Conservation (phyloP, 2,113 vertebrate genomes). For the Platycercus adscitus region DNA sequence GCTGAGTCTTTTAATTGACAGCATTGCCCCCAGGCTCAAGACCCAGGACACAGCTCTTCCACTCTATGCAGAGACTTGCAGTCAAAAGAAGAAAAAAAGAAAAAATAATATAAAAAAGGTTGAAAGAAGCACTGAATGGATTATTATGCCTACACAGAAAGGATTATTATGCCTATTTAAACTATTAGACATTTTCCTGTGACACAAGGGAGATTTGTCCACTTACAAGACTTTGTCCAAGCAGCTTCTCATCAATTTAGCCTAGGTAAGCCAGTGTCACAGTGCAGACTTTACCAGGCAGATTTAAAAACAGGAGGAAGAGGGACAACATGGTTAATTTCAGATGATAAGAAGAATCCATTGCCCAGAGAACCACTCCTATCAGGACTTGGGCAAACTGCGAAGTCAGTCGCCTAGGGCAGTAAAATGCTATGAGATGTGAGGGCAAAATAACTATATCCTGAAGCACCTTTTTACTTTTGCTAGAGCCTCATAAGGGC, state of each 20-base stretch:
- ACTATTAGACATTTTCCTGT: not conserved
- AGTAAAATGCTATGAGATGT: not conserved
- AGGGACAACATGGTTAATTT: not conserved
- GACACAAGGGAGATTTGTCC: not conserved
- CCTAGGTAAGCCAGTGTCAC: not conserved
- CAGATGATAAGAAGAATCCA: not conserved
- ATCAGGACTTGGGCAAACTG: not conserved
- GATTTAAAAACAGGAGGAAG: not conserved
- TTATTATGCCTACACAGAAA: not conserved
- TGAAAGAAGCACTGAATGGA: not conserved
- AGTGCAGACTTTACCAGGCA: not conserved
- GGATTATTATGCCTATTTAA: not conserved
- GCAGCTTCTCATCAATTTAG: not conserved
- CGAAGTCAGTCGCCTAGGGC: fast-evolving
- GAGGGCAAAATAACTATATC: not conserved
- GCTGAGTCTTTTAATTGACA: not conserved
- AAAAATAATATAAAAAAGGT: not conserved
- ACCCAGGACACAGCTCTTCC: not conserved
- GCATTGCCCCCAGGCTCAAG: not conserved
- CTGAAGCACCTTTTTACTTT: not conserved
- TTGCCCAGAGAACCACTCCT: not conserved
- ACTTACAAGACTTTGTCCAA: not conserved
- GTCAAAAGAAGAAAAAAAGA: not conserved
- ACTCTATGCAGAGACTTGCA: not conserved
- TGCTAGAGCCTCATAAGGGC: not conserved